Percentiles rank a stretch among this genome's conserved stretches.
These are phyloP conservation scores for Bovichtus variegatus DNA, from an alignment of 2,797 vertebrate species.

Conservation along the genomic window DNA sequence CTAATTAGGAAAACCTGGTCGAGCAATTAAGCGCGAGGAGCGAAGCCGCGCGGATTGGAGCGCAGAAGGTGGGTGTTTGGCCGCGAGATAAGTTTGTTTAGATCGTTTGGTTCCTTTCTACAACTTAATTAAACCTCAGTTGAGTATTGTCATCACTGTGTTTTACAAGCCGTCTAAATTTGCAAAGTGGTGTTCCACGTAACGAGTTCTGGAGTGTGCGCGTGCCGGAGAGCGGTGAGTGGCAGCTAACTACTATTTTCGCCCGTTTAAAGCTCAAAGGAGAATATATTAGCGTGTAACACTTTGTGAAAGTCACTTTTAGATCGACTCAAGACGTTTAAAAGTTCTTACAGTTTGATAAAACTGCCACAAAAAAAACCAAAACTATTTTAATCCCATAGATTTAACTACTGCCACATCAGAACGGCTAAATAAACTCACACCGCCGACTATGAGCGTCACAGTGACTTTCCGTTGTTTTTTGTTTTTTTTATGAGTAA, in stretches of 20 bases:
- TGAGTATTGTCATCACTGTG: not conserved
- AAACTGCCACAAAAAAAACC: not conserved
- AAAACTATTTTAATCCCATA: not conserved
- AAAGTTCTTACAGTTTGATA: not conserved
- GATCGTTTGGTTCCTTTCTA: not conserved
- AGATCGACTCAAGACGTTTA: not conserved
- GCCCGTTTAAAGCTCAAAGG: not conserved
- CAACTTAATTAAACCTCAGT: not conserved
- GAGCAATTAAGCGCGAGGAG: conserved; percentile 74
- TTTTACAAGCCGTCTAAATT: conserved; percentile 14
- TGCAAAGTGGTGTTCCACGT: conserved; percentile 17
- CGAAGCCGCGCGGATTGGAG: conserved; percentile 47
- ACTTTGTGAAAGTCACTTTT: not conserved
- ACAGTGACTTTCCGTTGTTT: conserved; percentile 30
- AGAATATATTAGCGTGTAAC: not conserved
- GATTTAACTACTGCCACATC: not conserved
- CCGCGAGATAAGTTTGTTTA: not conserved
- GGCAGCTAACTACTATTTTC: not conserved
- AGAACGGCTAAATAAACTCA: not conserved
- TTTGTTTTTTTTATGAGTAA: conserved; percentile 11
- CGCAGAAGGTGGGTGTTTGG: conserved; percentile 65
- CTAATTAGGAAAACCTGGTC: conserved; percentile 82
- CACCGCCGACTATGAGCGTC: not conserved
- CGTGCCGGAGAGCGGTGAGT: conserved; percentile 61
- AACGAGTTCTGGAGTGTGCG: conserved; percentile 34